Evolutionary conservation across 92 coral and sea anemone species (phyloP).

Genomic region (Epizoanthus stellaris): DNA sequence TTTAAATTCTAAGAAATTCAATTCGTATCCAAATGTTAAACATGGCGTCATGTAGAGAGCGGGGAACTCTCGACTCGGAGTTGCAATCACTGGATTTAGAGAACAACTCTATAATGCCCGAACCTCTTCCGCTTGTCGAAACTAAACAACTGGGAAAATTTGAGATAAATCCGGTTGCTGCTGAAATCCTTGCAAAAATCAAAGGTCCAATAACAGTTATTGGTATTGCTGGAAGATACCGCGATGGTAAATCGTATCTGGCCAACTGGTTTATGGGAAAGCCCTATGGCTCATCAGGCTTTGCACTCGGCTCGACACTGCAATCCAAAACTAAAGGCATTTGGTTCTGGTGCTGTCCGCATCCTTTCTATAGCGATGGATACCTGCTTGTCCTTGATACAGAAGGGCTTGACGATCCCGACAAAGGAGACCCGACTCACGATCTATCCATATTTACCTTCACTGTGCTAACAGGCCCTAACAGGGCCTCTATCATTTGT

Average conservation of each 20-base stretch:
- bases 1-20: background rate
- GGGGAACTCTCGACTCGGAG: too few species aligned
- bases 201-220: slow-evolving; percentile 3
- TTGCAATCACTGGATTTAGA: too few species aligned
- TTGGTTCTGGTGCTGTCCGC: slow-evolving; percentile 20
- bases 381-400: background rate
- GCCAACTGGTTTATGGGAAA: background rate
- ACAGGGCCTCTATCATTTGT: too few species aligned
- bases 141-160: background rate
- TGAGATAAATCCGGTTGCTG: background rate
- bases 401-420: slow-evolving; percentile 1
- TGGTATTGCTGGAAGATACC: slow-evolving; percentile 10
- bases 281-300: background rate
- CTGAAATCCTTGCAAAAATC: background rate
- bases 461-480: slow-evolving; percentile 5
- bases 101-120: background rate
- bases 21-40: background rate
- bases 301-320: background rate
- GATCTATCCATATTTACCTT: slow-evolving; percentile 11
- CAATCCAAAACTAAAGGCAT: slow-evolving; percentile 9
- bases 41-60: too few species aligned
- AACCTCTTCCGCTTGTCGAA: slow-evolving; percentile 12
- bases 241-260: slow-evolving; percentile 16
- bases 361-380: background rate
- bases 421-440: slow-evolving; percentile 17